Conservation (phyloP, 2,888 invertebrate genomes). For the Desoria tigrina region DNA sequence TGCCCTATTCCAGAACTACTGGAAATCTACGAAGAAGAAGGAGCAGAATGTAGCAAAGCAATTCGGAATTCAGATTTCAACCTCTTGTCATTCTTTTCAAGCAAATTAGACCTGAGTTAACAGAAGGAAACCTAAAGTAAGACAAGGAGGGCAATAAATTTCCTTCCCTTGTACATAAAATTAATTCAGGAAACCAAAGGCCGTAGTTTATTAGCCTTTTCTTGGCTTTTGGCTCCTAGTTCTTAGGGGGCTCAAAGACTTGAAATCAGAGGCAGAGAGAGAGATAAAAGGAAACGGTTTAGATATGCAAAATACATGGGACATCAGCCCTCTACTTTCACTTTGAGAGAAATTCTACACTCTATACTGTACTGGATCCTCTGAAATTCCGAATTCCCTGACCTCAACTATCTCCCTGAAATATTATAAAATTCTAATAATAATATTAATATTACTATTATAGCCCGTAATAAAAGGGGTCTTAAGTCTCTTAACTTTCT, state of each 20-base stretch:
- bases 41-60: no score
- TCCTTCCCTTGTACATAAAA: slow-evolving; percentile 35
- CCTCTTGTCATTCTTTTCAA: no score
- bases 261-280: no score
- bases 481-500: no score
- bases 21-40: no score
- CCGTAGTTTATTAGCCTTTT: slow-evolving; percentile 46
- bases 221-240: not conserved
- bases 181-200: slow-evolving; percentile 52
- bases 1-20: not conserved
- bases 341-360: no score
- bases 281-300: slow-evolving; percentile 46
- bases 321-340: slow-evolving; percentile 1
- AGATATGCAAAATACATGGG: slow-evolving; percentile 48
- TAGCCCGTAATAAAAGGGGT: no score
- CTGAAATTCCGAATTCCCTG: slow-evolving; percentile 25
- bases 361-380: no score
- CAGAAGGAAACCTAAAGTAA: slow-evolving; percentile 9
- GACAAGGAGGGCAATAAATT: slow-evolving; percentile 42
- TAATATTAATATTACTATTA: not conserved
- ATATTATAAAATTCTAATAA: no score
- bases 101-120: no score
- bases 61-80: no score
- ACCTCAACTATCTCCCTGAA: slow-evolving; percentile 23
- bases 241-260: no score